Base-by-base conservation (phyloP, 2,888 invertebrate species). In the Apamea anceps region DNA sequence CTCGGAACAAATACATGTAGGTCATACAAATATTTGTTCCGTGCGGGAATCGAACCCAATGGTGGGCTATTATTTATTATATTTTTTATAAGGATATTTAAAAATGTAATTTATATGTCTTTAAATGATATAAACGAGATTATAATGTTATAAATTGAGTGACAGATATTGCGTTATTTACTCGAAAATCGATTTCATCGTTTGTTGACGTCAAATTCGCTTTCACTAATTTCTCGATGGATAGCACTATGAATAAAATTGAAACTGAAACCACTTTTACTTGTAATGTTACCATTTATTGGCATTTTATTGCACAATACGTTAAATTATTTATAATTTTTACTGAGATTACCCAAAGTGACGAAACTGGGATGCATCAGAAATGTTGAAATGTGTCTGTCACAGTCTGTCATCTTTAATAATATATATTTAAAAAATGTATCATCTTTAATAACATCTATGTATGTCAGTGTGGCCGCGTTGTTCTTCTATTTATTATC, bases 131-230 rank as follows among this genome's bases (percentile, higher is more conserved):
- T 37, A 37, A 37, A 37, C 37, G 5, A 37, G 37, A 37, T 37
- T 37, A 5, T 37, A 5, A 37, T 37, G 37, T 37, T 37, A 37
- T 37, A 5, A 37, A 37, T 37, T 37, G 37, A 37, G 37, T 5
- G 0, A 37, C 5, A 37, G 6, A 18, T 32, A 67, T n/a, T 45
- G 25, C 10, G 12, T 25, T 48, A 18, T 37, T 48, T 70, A 74
- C 74, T n/a, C 37, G 37, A 65, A 74, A 74, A 67, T 66, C 67
- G 0, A 74, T 25, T 21, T n/a, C 37, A 51, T 67, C 37, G 18
- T 74, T 51, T 66, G 51, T 51, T 74, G 51, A 48, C 13, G 28
- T 65, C 18, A 18, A 18, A 74, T 21, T n/a, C 21, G 66, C 51
- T 12, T 45, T 72, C 21, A 72, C 62, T 32, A 28, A 32, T 48